Base-by-base conservation (phyloP, 2,888 invertebrate species). In the Harpalus rufipes region DNA sequence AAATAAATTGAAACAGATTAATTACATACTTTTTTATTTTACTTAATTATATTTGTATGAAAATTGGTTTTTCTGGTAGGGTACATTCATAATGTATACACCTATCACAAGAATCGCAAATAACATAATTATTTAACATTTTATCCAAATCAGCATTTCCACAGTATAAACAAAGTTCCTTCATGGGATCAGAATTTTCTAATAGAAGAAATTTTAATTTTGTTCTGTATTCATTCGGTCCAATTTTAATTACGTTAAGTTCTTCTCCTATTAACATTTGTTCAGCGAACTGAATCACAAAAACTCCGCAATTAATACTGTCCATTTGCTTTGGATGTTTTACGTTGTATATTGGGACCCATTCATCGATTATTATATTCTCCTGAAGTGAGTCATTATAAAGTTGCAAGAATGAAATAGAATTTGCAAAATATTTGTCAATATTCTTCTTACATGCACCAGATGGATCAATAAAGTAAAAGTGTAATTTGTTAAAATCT, bases 11-110 rank as follows among this genome's bases (percentile, higher is more conserved):
- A 58, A 58, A 58, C 14, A 58, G n/a, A n/a, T 61, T 61, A 16
- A 14, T 61, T 12, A 61, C 61, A 61, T 61, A 61, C 12, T 6
- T 61, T 7, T 7, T 16, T 14, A 61, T 61, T 14, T 7, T 61
- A 61, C 7, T 61, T 61, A 61, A 61, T 18, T 61, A 14, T 61
- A 16, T 16, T 14, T 61, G 14, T 14, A 14, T 61, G 18, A 61
- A 14, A 61, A 16, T 61, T 14, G 14, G 12, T 7, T 61, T 16
- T 18, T 61, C 14, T 7, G 61, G 61, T 16, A 61, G 7, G 2
- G 61, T 61, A 61, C 61, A 61, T 61, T 61, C 18, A 61, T 61
- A 61, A 18, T 61, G 61, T 16, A 61, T 18, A 61, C 18, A 61
- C 18, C 61, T 61, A 18, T 61, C 14, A 18, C 61, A 61, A 61